Percentiles rank a stretch among this genome's conserved stretches.
Evolutionary conservation across 2,797 vertebrate genomes (phyloP).

Genomic region (Dendrocincla fuliginosa): DNA sequence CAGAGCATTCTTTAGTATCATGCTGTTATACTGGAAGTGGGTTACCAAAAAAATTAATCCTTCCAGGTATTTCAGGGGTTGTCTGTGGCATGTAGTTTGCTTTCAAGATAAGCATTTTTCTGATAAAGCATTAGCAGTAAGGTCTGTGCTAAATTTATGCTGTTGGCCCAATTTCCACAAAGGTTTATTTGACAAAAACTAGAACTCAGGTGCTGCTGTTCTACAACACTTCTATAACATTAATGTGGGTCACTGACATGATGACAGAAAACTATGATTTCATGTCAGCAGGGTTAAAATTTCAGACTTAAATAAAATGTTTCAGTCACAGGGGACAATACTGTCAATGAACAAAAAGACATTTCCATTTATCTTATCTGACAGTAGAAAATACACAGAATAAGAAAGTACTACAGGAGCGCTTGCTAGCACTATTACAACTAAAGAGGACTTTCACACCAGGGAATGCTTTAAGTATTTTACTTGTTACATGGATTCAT

Average conservation of each 20-base stretch:
- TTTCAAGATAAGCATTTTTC: background rate
- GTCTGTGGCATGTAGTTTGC: background rate
- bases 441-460: background rate
- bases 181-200: slow-evolving; percentile 30
- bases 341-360: slow-evolving; percentile 24
- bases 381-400: background rate
- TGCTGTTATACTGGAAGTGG: background rate
- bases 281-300: slow-evolving; percentile 40
- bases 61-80: background rate
- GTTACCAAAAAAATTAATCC: background rate
- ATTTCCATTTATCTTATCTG: slow-evolving; percentile 54
- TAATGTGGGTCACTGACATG: slow-evolving; percentile 52
- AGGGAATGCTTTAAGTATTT: slow-evolving; percentile 21
- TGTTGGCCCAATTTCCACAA: slow-evolving; percentile 21
- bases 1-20: background rate
- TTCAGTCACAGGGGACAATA: slow-evolving; percentile 44
- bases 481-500: background rate
- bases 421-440: background rate
- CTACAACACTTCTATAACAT: background rate
- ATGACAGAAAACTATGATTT: slow-evolving; percentile 46
- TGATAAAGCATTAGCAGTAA: background rate
- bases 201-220: slow-evolving; percentile 21
- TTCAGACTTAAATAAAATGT: slow-evolving; percentile 46
- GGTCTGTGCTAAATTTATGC: slow-evolving; percentile 25
- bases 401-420: background rate